Conservation (phyloP, 2,797 vertebrate species). For the Emydoidea blandingii region DNA sequence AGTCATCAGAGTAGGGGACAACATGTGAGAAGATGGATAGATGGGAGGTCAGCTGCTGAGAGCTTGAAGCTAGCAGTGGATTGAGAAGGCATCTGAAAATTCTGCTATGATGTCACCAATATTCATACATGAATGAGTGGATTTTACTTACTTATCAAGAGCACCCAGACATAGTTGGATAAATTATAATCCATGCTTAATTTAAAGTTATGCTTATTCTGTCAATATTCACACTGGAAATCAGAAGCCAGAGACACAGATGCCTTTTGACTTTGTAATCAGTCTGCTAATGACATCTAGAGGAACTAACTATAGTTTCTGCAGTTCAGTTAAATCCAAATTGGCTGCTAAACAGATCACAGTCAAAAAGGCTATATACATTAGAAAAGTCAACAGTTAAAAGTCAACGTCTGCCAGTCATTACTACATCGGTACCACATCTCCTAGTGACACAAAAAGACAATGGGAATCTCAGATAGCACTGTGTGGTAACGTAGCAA, state of each 20-base stretch:
- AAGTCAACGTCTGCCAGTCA: neutral
- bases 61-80: neutral
- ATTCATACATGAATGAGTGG: neutral
- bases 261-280: neutral
- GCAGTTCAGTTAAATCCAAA: neutral
- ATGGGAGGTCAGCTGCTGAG: neutral
- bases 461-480: neutral
- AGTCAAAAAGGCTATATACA: neutral
- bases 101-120: neutral
- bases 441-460: neutral
- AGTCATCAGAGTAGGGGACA: neutral
- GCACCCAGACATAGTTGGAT: neutral
- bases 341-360: neutral
- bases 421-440: neutral
- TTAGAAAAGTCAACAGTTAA: neutral
- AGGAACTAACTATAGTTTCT: neutral
- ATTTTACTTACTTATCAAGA: neutral
- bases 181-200: neutral
- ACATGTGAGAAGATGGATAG: neutral
- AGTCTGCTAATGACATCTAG: neutral
- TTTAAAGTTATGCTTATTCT: neutral
- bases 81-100: neutral
- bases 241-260: neutral
- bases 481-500: neutral
- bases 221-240: neutral